Percentiles rank a stretch among this genome's conserved stretches.
Conservation (phyloP, 2,113 vertebrate species). For the Mola mola region DNA sequence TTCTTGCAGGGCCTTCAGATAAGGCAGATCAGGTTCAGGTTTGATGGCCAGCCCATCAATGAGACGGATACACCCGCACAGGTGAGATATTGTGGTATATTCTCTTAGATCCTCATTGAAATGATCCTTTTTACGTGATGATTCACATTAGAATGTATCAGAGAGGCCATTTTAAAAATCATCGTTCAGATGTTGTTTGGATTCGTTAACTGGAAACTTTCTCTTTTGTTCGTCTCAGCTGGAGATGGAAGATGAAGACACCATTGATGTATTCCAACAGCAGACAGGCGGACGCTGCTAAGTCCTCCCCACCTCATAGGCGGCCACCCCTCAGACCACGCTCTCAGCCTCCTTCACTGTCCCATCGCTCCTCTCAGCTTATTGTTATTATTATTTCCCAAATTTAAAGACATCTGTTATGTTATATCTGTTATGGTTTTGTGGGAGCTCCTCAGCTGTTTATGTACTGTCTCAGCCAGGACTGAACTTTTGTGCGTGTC, state of each 20-base stretch:
- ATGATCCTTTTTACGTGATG: neutral
- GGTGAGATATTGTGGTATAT: conserved; percentile 58
- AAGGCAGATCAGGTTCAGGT: conserved; percentile 88
- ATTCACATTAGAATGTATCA: neutral
- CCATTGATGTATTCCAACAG: conserved; percentile 88
- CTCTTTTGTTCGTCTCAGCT: conserved; percentile 65
- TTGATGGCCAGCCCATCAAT: conserved; percentile 87
- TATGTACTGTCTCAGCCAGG: conserved; percentile 60
- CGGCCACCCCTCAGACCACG: conserved; percentile 63
- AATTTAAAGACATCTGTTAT: conserved; percentile 57
- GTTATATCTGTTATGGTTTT: neutral
- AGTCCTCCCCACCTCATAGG: conserved; percentile 62
- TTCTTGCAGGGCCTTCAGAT: conserved; percentile 83
- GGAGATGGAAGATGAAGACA: conserved; percentile 89
- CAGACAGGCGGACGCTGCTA: conserved; percentile 85
- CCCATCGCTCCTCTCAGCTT: conserved; percentile 55
- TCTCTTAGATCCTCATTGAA: neutral
- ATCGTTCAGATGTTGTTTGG: neutral
- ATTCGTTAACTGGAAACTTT: neutral
- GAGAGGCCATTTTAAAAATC: neutral
- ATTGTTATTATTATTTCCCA: conserved; percentile 63
- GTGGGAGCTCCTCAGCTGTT: conserved; percentile 58
- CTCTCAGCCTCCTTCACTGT: conserved; percentile 72
- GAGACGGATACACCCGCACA: conserved; percentile 87
- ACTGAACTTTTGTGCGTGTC: conserved; percentile 62